Evolutionary conservation across 2,888 invertebrate genomes (phyloP), one percentile per base, ranked within the genome.

Genomic region (Hylaea fasciaria): DNA sequence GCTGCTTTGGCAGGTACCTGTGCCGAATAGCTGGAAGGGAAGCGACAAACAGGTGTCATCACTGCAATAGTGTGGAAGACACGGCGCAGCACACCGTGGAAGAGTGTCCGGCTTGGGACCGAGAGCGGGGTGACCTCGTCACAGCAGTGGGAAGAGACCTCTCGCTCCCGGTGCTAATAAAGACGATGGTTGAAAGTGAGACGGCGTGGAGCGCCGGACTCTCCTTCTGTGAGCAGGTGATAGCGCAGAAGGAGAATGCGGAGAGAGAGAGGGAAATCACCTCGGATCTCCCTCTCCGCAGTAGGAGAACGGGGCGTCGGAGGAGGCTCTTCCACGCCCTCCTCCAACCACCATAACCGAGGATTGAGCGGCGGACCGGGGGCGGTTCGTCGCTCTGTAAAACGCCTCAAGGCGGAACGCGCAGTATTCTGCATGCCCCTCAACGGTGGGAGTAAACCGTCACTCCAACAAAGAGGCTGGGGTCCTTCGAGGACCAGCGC

Each of bases 41-140:
- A 11, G 29, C 39, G 45, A 48, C 43, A 0, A 9, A 45, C 9
- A 1, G 0, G 9, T 57, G 50, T 50, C 57, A 57, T 17, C 49
- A 56, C 11, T 56, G 56, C 28, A 40, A 28, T 13, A 32, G 43
- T 13, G 22, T 9, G n/a, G 51, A 51, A 12, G 51, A 51, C 35
- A 57, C 51, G 11, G 57, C 51, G 40, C 51, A 51, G 35, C 57
- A 57, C 32, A 46, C 51, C 12, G n/a, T 57, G 16, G 40, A 11
- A 28, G 60, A 56, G 32, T 16, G 51, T 40, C 48, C 55, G 12
- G 66, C 62, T 13, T 67, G 67, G 40, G 64, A 49, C 2, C 57
- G 54, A 0, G 57, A 32, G n/a, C 67, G 57, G 22, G 52, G 60
- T 4, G 60, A 58, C 0, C 62, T 62, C 4, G 60, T 55, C 11